These are phyloP conservation scores for Drosophila tani DNA, from an alignment of 1,140 invertebrate genomes.

Conservation along the genomic window DNA sequence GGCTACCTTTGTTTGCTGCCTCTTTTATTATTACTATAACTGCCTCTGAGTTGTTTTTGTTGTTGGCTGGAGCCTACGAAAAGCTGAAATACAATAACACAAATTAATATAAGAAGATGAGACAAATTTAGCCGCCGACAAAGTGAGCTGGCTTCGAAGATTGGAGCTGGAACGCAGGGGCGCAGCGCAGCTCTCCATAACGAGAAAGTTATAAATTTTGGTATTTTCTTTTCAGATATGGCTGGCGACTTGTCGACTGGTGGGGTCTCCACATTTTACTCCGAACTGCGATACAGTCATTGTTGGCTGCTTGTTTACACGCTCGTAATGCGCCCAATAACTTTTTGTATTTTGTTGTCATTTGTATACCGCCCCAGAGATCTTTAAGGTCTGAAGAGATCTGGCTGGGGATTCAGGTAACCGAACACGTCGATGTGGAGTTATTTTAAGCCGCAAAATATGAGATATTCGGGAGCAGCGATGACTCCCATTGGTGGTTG, in stretches of 20 bases:
- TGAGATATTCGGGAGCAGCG: neutral
- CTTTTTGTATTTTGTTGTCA: slow-evolving; percentile 55
- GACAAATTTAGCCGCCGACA: slow-evolving; percentile 82
- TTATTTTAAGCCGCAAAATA: slow-evolving; percentile 23
- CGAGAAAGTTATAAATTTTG: slow-evolving; percentile 84
- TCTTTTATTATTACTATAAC: slow-evolving; percentile 53
- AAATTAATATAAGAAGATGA: slow-evolving; percentile 83
- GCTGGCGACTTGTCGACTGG: slow-evolving; percentile 39
- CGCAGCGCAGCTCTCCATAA: slow-evolving; percentile 59
- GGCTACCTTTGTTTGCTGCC: slow-evolving; percentile 65
- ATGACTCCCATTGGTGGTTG: neutral
- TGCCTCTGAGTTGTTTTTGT: neutral
- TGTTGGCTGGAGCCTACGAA: slow-evolving; percentile 54
- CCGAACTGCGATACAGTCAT: slow-evolving; percentile 57
- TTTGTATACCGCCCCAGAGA: slow-evolving; percentile 29
- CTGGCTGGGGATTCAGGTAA: slow-evolving; percentile 10
- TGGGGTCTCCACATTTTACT: slow-evolving; percentile 54
- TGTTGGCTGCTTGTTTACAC: slow-evolving; percentile 78
- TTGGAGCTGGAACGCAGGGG: neutral
- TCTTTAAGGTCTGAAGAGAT: neutral
- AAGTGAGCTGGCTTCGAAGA: slow-evolving; percentile 48
- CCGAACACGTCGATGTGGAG: neutral
- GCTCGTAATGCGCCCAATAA: slow-evolving; percentile 66
- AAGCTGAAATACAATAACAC: slow-evolving; percentile 79
- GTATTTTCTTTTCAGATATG: slow-evolving; percentile 66